These are phyloP conservation scores for Centropus bengalensis DNA, from an alignment of 2,113 vertebrate species.

Conservation along the genomic window DNA sequence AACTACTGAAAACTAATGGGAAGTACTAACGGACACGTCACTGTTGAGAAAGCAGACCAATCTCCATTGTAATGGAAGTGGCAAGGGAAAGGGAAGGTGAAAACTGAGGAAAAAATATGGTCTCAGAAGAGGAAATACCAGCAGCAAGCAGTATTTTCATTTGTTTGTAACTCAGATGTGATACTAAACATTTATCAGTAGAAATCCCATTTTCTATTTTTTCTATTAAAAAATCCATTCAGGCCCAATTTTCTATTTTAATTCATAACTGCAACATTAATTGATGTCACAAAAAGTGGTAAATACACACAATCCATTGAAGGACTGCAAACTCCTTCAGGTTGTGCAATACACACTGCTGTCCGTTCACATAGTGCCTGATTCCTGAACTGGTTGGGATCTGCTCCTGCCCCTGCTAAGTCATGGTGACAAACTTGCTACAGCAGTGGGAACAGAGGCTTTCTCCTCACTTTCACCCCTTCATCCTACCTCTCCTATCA, in stretches of 20 bases:
- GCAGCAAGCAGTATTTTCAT: background rate
- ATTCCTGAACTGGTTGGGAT: background rate
- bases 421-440: background rate
- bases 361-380: rapidly evolving
- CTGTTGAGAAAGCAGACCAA: constrained; percentile 66
- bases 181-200: background rate
- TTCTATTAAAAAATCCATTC: background rate
- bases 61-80: constrained; percentile 65
- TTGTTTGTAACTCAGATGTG: background rate
- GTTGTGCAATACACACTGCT: background rate
- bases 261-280: background rate
- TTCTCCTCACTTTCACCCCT: background rate
- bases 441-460: background rate
- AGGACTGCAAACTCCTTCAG: background rate
- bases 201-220: background rate
- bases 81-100: constrained; percentile 65
- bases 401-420: background rate
- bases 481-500: background rate
- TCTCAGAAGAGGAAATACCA: constrained; percentile 36
- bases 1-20: constrained; percentile 75
- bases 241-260: background rate
- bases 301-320: background rate
- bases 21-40: constrained; percentile 59
- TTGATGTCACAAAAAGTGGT: background rate
- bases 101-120: constrained; percentile 23